Conservation (phyloP, 2,888 invertebrate species). For the Venusia cambrica region DNA sequence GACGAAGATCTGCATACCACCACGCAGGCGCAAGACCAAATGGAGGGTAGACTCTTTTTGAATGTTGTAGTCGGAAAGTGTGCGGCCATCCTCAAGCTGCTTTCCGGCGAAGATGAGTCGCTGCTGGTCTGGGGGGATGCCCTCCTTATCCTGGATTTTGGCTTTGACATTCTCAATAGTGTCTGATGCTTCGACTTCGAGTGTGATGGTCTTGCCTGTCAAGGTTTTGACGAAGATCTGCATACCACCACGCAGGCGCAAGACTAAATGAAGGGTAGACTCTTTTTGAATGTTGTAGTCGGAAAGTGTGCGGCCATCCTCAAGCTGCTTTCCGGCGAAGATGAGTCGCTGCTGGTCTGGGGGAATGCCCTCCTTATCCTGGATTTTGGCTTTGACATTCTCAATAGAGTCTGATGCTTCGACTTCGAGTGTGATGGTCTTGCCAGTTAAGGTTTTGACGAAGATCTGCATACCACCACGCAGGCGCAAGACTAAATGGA, state of each 20-base stretch:
- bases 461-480: slow-evolving; percentile 80
- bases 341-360: slow-evolving; percentile 83
- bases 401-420: slow-evolving; percentile 83
- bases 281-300: slow-evolving; percentile 32
- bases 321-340: slow-evolving; percentile 85
- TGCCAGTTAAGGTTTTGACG: slow-evolving; percentile 81
- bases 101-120: slow-evolving; percentile 30
- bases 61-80: slow-evolving; percentile 29
- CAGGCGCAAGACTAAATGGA: slow-evolving; percentile 36
- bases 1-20: slow-evolving; percentile 33
- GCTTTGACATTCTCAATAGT: slow-evolving; percentile 31
- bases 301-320: slow-evolving; percentile 81
- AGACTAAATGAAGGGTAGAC: slow-evolving; percentile 25
- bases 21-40: slow-evolving; percentile 28
- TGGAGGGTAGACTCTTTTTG: slow-evolving; percentile 30
- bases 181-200: slow-evolving; percentile 28
- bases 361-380: slow-evolving; percentile 76
- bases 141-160: slow-evolving; percentile 31
- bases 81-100: slow-evolving; percentile 30
- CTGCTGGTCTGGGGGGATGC: slow-evolving; percentile 32
- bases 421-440: slow-evolving; percentile 79
- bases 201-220: slow-evolving; percentile 29
- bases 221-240: slow-evolving; percentile 30
- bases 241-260: slow-evolving; percentile 31
- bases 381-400: slow-evolving; percentile 82